Conservation (phyloP, 2,113 vertebrate genomes). For the Poicephalus gulielmi region DNA sequence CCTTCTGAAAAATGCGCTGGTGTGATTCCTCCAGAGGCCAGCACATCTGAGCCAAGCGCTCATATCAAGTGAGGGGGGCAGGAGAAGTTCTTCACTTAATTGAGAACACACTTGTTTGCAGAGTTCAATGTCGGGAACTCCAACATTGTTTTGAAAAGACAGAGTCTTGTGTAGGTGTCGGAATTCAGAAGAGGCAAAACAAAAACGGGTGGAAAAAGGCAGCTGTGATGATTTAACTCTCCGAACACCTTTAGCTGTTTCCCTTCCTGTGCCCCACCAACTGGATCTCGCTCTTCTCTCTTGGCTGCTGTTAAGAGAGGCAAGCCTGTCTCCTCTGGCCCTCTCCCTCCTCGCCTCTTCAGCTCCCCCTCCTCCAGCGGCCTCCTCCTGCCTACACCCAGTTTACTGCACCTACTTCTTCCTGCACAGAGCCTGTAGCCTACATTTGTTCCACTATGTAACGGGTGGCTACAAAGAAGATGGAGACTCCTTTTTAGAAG, state of each 20-base stretch:
- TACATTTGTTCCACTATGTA: not conserved
- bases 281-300: not conserved
- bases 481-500: not conserved
- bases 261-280: slow-evolving; percentile 13
- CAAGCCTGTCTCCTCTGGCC: not conserved
- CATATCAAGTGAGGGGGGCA: not conserved
- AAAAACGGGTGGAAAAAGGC: slow-evolving; percentile 54
- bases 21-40: slow-evolving; percentile 58
- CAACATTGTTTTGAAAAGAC: slow-evolving; percentile 55
- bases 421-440: not conserved
- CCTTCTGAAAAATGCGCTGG: slow-evolving; percentile 60
- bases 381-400: not conserved
- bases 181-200: slow-evolving; percentile 63
- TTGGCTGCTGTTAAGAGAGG: not conserved
- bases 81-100: slow-evolving; percentile 59
- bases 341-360: not conserved
- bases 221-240: slow-evolving; percentile 56
- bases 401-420: not conserved
- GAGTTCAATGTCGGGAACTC: slow-evolving; percentile 59
- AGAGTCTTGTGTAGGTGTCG: slow-evolving; percentile 58
- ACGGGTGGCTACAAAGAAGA: not conserved
- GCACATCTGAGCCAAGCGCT: slow-evolving; percentile 29
- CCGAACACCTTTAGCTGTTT: not conserved
- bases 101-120: slow-evolving; percentile 69
- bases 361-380: not conserved